Evolutionary conservation across 2,113 vertebrate genomes (phyloP), one percentile per base, ranked within the genome.

Genomic region (Actenoides hombroni): DNA sequence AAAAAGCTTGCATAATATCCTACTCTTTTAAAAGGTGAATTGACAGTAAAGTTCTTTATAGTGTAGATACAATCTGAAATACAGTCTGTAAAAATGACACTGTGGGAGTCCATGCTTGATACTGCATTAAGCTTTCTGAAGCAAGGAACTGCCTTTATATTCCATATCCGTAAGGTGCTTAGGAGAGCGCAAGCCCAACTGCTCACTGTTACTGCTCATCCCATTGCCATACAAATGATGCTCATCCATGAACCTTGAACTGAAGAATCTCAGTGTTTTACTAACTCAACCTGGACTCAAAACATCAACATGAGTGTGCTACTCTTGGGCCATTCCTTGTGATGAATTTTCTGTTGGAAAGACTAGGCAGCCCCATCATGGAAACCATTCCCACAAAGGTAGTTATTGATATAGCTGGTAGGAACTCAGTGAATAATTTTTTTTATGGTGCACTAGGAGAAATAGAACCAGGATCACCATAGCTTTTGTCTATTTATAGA

Each of bases 121-220:
- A 19, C 21, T 33, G 12, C 59, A 23, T 29, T 53, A 53, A 61
- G 28, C 54, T 80, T 31, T 65, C 70, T 79, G 49, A 60, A 60
- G 44, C 23, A 49, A 80, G 64, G 70, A 54, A 1, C 19, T 69
- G 44, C 65, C 44, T 86, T 73, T 53, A 2, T n/a, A 5, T 73
- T 73, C 85, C 39, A 40, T 15, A 19, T 42, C 59, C 37, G 4
- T 54, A 10, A 53, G 51, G 24, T 63, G 40, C 23, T 35, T 80
- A 16, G 18, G n/a, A 48, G 67, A 68, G 39, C 35, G 21, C 51
- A 61, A 14, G 11, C 35, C 60, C 0, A 0, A 7, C 12, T 2
- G 26, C 28, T 54, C 53, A 54, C 49, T 56, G 53, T 56, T 46
- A 19, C n/a, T 33, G 60, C 33, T 49, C 48, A 33, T 40, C 33